Evolutionary conservation across 2,113 vertebrate genomes (phyloP).

Genomic region (Silurus glanis): DNA sequence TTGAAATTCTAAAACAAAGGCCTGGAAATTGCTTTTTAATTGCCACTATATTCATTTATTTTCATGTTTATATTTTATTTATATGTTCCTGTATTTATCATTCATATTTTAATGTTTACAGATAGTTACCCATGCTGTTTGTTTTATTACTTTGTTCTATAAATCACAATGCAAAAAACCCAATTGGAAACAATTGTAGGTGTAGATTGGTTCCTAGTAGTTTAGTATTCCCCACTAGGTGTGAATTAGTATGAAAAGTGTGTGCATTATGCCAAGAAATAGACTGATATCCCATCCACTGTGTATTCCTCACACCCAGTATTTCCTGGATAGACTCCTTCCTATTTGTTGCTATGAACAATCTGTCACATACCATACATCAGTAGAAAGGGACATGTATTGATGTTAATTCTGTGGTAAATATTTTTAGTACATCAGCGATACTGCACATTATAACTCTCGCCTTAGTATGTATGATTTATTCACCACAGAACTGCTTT

Average conservation of each 20-base stretch:
- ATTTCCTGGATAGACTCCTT: neutral
- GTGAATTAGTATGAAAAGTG: neutral
- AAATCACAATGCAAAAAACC: neutral
- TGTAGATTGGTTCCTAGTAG: no score
- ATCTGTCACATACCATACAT: neutral
- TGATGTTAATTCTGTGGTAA: neutral
- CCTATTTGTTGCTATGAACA: neutral
- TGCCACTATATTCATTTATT: neutral
- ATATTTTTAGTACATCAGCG: neutral
- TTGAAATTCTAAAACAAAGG: neutral
- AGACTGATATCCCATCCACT: neutral
- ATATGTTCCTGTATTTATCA: neutral
- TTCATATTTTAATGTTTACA: neutral
- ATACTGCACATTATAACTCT: neutral
- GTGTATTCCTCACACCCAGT: neutral
- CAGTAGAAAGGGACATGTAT: neutral
- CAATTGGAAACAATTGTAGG: no score
- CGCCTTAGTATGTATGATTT: neutral
- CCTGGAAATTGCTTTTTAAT: neutral
- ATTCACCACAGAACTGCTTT: neutral
- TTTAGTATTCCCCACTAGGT: neutral
- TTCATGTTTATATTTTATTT: neutral
- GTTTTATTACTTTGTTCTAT: neutral
- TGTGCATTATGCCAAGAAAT: neutral
- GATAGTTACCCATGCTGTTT: neutral